Conservation (phyloP, 2,797 vertebrate species). For the Selene dorsalis region DNA sequence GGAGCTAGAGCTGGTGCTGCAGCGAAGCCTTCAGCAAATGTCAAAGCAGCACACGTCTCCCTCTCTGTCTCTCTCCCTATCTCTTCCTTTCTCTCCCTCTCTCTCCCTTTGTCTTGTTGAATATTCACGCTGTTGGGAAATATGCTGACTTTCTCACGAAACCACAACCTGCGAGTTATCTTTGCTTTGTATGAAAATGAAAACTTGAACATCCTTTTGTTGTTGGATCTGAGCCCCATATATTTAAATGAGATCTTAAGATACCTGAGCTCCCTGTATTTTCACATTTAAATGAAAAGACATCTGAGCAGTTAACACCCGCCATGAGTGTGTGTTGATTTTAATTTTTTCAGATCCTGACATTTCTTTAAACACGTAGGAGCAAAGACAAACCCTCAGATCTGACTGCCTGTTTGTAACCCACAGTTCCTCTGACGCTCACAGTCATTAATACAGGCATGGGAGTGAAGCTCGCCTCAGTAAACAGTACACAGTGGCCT, state of each 20-base stretch:
- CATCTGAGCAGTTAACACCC: neutral
- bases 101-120: constrained; percentile 34
- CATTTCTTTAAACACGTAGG: constrained; percentile 28
- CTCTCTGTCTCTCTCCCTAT: too few relatives aligned
- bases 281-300: constrained; percentile 18
- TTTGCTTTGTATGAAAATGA: neutral
- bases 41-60: constrained; percentile 33
- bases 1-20: constrained; percentile 43
- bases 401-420: constrained; percentile 39
- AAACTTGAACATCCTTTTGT: neutral
- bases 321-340: constrained; percentile 31
- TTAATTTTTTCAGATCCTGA: constrained; percentile 23
- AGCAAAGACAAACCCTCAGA: constrained; percentile 36
- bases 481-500: constrained; percentile 4
- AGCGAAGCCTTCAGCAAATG: constrained; percentile 41
- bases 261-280: neutral
- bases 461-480: constrained; percentile 1
- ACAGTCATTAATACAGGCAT: constrained; percentile 13
- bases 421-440: constrained; percentile 13
- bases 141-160: constrained; percentile 20
- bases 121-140: constrained; percentile 43
- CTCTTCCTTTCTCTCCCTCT: too few relatives aligned
- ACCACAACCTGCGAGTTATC: constrained; percentile 1
- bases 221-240: neutral
- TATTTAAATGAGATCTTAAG: neutral